These are phyloP conservation scores for Holcopasites calliopsidis DNA, from an alignment of 1,140 invertebrate species.

Conservation along the genomic window DNA sequence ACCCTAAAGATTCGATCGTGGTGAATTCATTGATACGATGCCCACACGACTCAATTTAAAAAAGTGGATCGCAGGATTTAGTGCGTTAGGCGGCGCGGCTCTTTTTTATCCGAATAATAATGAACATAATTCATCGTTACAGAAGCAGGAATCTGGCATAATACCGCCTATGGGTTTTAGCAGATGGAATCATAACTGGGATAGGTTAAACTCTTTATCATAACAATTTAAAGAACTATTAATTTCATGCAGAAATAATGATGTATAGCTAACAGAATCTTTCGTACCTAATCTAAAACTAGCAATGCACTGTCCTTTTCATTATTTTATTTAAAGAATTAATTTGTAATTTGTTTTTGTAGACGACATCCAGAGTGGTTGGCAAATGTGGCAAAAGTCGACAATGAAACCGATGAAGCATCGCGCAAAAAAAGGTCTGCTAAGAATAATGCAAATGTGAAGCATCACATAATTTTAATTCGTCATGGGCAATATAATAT, in stretches of 20 bases:
- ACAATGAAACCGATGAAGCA: constrained; percentile 82
- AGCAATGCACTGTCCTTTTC: too few relatives aligned
- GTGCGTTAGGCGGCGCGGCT: constrained; percentile 62
- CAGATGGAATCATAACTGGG: constrained; percentile 94
- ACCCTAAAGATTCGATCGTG: not conserved
- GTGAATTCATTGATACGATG: constrained; percentile 48
- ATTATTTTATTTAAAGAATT: constrained; percentile 5
- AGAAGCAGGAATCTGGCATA: constrained; percentile 82
- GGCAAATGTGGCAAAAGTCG: constrained; percentile 82
- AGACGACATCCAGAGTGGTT: constrained; percentile 88
- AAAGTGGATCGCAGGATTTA: constrained; percentile 66
- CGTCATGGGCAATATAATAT: constrained; percentile 97
- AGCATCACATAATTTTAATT: constrained; percentile 93
- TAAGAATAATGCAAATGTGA: constrained; percentile 84
- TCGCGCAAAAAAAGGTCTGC: constrained; percentile 82
- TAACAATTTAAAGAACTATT: not conserved
- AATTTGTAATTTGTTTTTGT: constrained; percentile 62
- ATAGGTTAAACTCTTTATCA: constrained; percentile 82
- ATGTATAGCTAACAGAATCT: not conserved
- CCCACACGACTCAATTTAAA: constrained; percentile 63
- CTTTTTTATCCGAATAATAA: constrained; percentile 69
- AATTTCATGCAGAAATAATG: not conserved
- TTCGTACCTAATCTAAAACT: too few relatives aligned
- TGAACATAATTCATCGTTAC: constrained; percentile 42
- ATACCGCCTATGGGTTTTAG: constrained; percentile 82